These are phyloP conservation scores for Lepus townsendii DNA, from an alignment of 2,797 vertebrate genomes.

Conservation along the genomic window DNA sequence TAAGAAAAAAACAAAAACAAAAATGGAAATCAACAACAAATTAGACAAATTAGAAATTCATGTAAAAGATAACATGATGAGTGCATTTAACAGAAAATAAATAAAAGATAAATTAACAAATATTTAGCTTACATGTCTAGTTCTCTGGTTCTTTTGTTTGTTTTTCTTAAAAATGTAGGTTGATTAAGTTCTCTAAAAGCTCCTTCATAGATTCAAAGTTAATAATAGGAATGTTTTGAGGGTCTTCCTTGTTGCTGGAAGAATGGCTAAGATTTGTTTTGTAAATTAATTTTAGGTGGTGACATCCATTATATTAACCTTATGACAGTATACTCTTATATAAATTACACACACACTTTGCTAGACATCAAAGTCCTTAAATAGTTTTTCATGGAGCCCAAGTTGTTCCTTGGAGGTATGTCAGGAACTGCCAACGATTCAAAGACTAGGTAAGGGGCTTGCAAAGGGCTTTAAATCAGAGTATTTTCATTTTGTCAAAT, in stretches of 20 bases:
- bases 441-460: neutral
- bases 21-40: neutral
- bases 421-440: neutral
- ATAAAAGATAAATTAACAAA: constrained; percentile 19
- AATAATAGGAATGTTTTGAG: constrained; percentile 8
- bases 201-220: constrained; percentile 21
- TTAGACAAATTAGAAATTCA: constrained; percentile 44
- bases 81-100: constrained; percentile 20
- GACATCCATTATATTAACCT: neutral
- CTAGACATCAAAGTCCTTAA: constrained; percentile 14
- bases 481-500: constrained; percentile 6
- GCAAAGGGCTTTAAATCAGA: neutral
- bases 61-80: constrained; percentile 23
- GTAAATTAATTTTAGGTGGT: constrained; percentile 54
- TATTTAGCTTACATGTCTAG: neutral
- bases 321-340: constrained; percentile 11
- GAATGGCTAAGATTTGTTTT: constrained; percentile 33
- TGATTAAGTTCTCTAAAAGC: constrained; percentile 23
- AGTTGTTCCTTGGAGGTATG: neutral
- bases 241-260: constrained; percentile 3
- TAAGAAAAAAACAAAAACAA: constrained; percentile 43
- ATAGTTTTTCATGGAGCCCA: neutral
- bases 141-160: constrained; percentile 2
- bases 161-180: constrained; percentile 28
- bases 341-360: constrained; percentile 20